Percentiles rank a stretch among this genome's conserved stretches.
These are phyloP conservation scores for Lutraria rhynchaena DNA, from an alignment of 1,140 invertebrate species.

Conservation along the genomic window DNA sequence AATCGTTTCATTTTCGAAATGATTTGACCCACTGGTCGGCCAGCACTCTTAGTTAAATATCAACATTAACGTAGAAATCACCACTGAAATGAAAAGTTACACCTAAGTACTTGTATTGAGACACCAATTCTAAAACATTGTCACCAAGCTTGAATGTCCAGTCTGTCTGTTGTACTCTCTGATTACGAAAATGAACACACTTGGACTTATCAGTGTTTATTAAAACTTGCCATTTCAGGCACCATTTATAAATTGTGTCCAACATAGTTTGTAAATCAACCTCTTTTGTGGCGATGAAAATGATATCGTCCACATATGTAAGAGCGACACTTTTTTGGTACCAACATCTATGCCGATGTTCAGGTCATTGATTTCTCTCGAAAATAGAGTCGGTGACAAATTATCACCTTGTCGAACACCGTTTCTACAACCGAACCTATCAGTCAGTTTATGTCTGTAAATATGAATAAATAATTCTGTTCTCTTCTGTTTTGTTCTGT, in stretches of 20 bases:
- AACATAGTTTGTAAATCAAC: constrained; percentile 45
- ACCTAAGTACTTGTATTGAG: constrained; percentile 35
- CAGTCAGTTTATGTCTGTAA: too few relatives aligned
- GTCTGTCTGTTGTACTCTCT: neutral
- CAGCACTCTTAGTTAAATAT: constrained; percentile 19
- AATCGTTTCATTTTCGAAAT: constrained; percentile 18
- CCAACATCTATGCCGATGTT: too few relatives aligned
- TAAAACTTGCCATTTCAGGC: constrained; percentile 26
- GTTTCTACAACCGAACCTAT: too few relatives aligned
- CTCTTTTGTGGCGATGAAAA: constrained; percentile 46
- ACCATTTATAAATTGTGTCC: constrained; percentile 29
- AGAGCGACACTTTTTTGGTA: too few relatives aligned
- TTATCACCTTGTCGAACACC: too few relatives aligned
- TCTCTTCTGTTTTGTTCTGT: too few relatives aligned
- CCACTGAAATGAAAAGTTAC: constrained; percentile 38
- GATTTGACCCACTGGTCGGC: constrained; percentile 15
- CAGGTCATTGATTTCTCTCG: too few relatives aligned
- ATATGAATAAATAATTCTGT: too few relatives aligned
- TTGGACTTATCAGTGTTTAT: constrained; percentile 54
- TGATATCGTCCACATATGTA: constrained; percentile 62
- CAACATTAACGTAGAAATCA: neutral
- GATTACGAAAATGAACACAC: constrained; percentile 43
- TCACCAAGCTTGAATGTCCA: constrained; percentile 11
- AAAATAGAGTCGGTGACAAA: too few relatives aligned
- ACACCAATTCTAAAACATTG: constrained; percentile 22